Base-by-base conservation (phyloP, 2,797 vertebrate species). In the Coilia nasus region DNA sequence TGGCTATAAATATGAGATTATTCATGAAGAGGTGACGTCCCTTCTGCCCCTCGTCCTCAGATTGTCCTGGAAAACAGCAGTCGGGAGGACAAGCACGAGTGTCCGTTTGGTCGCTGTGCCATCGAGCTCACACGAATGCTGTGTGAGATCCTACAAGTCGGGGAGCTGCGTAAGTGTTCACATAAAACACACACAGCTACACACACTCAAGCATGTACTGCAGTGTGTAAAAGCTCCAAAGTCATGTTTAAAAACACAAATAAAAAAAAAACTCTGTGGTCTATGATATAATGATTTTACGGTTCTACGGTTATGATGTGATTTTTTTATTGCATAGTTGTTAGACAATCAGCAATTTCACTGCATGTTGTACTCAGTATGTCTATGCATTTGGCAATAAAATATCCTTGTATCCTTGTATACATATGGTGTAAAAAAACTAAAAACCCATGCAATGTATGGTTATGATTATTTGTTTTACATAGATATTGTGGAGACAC, bases 121-220 rank as follows among this genome's bases (percentile, higher is more conserved):
- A 99, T 99, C 0, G 98, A 99, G 91, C 97, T 99, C 83, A 99
- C 98, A 46, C 96, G 96, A 75, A 97, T 98, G 96, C 93, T 99
- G 28, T 99, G 98, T 80, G 98, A 99, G 89, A 98, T 99, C 87
- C 95, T 99, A 57, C 98, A 99, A 92, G 98, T 99, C 6, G 98
- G 98, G 88, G 98, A 99, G 15, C 92, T 99, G 28, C 98, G 98
- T 99, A 92, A 97, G 98, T 97, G 71, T 19, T 6, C 14, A 21
- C 15, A 78, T 78, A 41, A 71, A 31, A 25, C 28, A 15, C 28
- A 71, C 28, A 71, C 64, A 64, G 3, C 25, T 28, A 28, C 62
- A 12, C 12, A 25, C 60, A 64, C 60, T 60, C 21, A 60, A 3
- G 44, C 41, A 64, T 23, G 11, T 62, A 59, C 57, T 59, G 2